Percentiles rank a stretch among this genome's conserved stretches.
Evolutionary conservation across 2,888 invertebrate species (phyloP).

Genomic region (Clistopyga incitator): DNA sequence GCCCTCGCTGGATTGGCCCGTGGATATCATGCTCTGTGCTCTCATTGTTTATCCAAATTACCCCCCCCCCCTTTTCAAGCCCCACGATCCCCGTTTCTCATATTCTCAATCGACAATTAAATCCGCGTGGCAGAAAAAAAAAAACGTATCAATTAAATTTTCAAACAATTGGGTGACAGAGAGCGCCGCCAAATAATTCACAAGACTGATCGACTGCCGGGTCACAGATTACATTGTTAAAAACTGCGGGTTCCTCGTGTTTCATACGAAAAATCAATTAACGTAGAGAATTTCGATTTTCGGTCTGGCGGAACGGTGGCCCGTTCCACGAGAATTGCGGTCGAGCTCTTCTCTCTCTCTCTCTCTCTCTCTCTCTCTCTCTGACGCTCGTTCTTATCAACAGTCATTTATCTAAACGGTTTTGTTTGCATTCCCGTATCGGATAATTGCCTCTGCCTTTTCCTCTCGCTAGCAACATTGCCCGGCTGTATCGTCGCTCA

Average conservation of each 20-base stretch:
- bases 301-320: slow-evolving; percentile 9
- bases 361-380: slow-evolving; percentile 22
- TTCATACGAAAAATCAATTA: slow-evolving; percentile 39
- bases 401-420: slow-evolving; percentile 73
- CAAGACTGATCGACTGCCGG: slow-evolving; percentile 7
- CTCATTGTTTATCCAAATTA: slow-evolving; percentile 62
- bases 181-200: slow-evolving; percentile 1
- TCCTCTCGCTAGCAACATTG: slow-evolving; percentile 13
- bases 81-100: background rate
- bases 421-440: slow-evolving; percentile 73
- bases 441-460: slow-evolving; percentile 67
- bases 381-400: slow-evolving; percentile 62
- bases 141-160: slow-evolving; percentile 21
- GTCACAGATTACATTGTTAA: slow-evolving; percentile 3
- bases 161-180: slow-evolving; percentile 24
- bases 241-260: background rate
- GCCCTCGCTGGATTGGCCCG: slow-evolving; percentile 22
- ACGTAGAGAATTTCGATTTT: slow-evolving; percentile 43
- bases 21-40: slow-evolving; percentile 37
- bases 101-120: slow-evolving; percentile 38
- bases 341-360: slow-evolving; percentile 21
- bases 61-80: background rate
- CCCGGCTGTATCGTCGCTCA: background rate
- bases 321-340: slow-evolving; percentile 29
- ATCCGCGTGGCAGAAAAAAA: slow-evolving; percentile 5